Evolutionary conservation across 2,113 vertebrate genomes (phyloP).

Genomic region (Microtus richardsoni): DNA sequence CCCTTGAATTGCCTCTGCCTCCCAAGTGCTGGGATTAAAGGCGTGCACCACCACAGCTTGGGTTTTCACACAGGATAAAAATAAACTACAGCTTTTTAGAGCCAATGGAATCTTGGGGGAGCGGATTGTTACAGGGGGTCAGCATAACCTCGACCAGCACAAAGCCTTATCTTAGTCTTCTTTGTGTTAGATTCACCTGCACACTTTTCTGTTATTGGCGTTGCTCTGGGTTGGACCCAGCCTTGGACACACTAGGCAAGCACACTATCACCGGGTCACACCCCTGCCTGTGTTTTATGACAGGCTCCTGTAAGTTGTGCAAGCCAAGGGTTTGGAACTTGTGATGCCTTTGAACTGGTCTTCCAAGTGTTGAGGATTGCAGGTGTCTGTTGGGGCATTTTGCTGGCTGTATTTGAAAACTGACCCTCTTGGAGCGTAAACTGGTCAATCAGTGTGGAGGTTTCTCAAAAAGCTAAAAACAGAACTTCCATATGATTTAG

Average conservation of each 20-base stretch:
- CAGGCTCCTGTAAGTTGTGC: not conserved
- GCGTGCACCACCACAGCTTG: too few relatives aligned
- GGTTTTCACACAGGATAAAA: not conserved
- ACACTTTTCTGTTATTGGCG: not conserved
- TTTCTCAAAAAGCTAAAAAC: not conserved
- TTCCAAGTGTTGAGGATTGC: not conserved
- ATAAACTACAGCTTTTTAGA: not conserved
- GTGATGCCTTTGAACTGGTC: not conserved
- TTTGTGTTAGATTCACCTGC: not conserved
- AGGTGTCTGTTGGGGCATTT: not conserved
- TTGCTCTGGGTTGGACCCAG: not conserved
- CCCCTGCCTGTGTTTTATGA: not conserved
- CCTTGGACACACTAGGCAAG: not conserved
- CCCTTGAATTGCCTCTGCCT: too few relatives aligned
- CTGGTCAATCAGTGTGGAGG: not conserved
- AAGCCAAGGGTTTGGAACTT: not conserved
- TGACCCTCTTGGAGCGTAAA: not conserved
- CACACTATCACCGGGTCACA: not conserved
- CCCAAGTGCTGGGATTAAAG: too few relatives aligned
- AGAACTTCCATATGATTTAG: not conserved
- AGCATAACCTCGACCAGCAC: not conserved
- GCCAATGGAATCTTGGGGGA: not conserved
- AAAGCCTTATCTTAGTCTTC: not conserved
- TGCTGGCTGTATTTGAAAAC: not conserved
- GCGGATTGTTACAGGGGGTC: not conserved